These are phyloP conservation scores for Apolygus lucorum DNA, from an alignment of 1,140 invertebrate species.

Conservation along the genomic window DNA sequence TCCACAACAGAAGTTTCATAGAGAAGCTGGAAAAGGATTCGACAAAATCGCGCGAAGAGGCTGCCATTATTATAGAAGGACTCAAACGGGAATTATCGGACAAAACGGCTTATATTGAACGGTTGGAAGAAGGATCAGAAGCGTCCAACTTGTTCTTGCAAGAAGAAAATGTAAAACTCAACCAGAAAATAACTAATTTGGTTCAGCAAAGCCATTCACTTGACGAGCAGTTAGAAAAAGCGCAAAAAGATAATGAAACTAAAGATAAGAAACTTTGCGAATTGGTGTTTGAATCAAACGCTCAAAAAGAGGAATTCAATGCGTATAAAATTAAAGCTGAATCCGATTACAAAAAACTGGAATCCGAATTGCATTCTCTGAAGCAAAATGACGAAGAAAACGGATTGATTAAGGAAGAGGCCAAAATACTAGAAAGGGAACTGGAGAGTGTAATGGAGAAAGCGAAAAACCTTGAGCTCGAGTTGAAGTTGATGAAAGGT, in stretches of 20 bases:
- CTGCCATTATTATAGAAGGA: not conserved
- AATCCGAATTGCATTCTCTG: constrained; percentile 18
- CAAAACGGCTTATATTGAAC: constrained; percentile 4
- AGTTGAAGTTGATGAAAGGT: not conserved
- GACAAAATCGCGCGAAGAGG: not conserved
- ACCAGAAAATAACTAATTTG: constrained; percentile 12
- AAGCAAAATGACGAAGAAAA: constrained; percentile 4
- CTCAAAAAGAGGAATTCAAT: constrained; percentile 18
- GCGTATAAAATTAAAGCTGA: not conserved
- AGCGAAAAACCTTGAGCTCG: not conserved
- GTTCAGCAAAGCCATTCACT: constrained; percentile 11
- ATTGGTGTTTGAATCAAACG: constrained; percentile 28
- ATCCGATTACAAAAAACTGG: constrained; percentile 13
- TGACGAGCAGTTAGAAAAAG: constrained; percentile 12
- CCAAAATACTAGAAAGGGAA: not conserved
- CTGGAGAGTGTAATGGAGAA: not conserved
- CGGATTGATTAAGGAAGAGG: constrained; percentile 7
- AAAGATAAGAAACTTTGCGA: constrained; percentile 32
- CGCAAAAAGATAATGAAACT: constrained; percentile 26
- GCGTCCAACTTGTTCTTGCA: constrained; percentile 12
- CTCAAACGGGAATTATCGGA: constrained; percentile 6
- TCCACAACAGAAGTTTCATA: constrained; percentile 15
- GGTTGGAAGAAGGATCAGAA: constrained; percentile 5
- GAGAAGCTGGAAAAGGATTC: constrained; percentile 13
- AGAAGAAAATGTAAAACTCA: constrained; percentile 22